Conservation (phyloP, 2,797 vertebrate species). For the Helostoma temminkii region DNA sequence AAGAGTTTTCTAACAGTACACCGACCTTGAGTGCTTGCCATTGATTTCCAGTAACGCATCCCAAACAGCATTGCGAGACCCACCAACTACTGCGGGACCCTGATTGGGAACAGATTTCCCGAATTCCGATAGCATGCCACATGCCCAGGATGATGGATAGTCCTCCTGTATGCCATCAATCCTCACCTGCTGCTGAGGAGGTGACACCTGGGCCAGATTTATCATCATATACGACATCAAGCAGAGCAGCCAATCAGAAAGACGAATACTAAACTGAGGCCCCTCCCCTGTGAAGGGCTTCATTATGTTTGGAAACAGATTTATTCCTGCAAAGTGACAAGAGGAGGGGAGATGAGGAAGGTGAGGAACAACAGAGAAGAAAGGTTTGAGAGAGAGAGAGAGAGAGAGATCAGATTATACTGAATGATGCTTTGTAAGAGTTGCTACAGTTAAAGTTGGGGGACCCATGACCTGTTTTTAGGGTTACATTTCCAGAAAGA, state of each 20-base stretch:
- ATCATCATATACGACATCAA: constrained; percentile 90
- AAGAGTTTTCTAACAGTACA: constrained; percentile 99
- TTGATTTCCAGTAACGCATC: constrained; percentile 98
- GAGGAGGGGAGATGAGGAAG: constrained; percentile 55
- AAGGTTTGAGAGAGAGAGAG: constrained; percentile 33
- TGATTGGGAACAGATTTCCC: constrained; percentile 99
- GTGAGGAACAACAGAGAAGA: constrained; percentile 42
- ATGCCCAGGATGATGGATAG: constrained; percentile 97
- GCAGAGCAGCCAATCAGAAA: constrained; percentile 76
- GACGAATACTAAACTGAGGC: constrained; percentile 74
- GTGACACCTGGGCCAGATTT: constrained; percentile 97
- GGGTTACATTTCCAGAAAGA: neutral
- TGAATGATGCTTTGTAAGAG: constrained; percentile 33
- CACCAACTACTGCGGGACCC: constrained; percentile 90
- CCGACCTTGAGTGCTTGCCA: constrained; percentile 99
- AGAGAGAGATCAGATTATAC: constrained; percentile 48
- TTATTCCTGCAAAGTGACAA: constrained; percentile 81
- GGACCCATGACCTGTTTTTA: neutral
- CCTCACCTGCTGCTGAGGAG: constrained; percentile 90
- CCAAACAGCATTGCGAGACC: constrained; percentile 92
- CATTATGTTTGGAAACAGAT: constrained; percentile 84
- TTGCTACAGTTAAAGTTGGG: constrained; percentile 15
- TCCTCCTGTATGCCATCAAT: constrained; percentile 94
- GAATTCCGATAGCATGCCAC: constrained; percentile 98
- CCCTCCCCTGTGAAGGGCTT: constrained; percentile 70